phyloP scores from a whole-genome alignment of 2,797 vertebrate species.

The Typhlichthys eigenmanni region DNA sequence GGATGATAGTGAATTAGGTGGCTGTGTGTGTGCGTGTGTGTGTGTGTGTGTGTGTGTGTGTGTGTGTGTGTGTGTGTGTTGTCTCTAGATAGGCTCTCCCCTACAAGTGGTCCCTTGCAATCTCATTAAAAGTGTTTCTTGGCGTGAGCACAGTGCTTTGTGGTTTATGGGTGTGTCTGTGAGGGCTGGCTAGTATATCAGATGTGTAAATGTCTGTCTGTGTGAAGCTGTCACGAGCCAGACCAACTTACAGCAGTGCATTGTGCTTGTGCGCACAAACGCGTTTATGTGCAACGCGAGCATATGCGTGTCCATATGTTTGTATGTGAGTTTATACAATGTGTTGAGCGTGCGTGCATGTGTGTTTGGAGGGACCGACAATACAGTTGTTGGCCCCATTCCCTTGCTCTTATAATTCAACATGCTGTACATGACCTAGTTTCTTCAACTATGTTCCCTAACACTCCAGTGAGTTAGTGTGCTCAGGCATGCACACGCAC shows the following conservation, averaged over 20 bases:
- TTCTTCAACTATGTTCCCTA: conserved; percentile 29
- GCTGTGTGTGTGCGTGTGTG: neutral
- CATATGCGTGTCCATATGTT: conserved; percentile 1
- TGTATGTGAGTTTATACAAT: neutral
- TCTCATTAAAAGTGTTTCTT: conserved; percentile 61
- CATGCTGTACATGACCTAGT: conserved; percentile 16
- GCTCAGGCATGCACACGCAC: neutral
- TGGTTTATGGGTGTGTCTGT: conserved; percentile 60
- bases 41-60: neutral
- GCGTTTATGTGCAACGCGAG: neutral
- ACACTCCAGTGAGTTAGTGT: neutral
- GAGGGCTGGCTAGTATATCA: conserved; percentile 56
- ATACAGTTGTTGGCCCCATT: conserved; percentile 29
- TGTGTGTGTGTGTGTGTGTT: neutral
- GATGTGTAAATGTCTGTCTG: conserved; percentile 20
- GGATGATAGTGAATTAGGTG: too few species aligned
- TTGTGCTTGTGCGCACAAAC: neutral
- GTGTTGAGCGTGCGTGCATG: neutral
- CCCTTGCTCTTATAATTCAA: conserved; percentile 42
- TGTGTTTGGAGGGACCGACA: conserved; percentile 16
- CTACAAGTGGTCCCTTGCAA: conserved; percentile 41
- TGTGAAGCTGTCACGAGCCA: neutral
- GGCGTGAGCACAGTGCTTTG: conserved; percentile 36
- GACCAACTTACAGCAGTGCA: neutral
- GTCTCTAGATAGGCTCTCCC: conserved; percentile 3